These are phyloP conservation scores for Caradrina clavipalpis DNA, from an alignment of 2,888 invertebrate genomes.

Conservation along the genomic window DNA sequence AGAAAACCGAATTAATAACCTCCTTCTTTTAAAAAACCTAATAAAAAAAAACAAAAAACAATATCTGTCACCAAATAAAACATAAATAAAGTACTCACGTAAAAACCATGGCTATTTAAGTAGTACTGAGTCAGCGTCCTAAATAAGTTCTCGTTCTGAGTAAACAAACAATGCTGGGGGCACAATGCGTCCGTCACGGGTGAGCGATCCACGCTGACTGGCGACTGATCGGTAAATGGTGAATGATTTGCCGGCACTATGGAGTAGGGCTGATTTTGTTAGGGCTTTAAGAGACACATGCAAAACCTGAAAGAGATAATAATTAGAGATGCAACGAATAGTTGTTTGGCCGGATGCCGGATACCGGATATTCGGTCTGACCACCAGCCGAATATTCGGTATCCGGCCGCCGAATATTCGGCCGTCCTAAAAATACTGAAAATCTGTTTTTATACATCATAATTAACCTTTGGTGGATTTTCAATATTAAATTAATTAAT, in stretches of 20 bases:
- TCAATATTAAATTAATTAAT: too few species aligned
- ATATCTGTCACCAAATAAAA: neutral
- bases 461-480: too few species aligned
- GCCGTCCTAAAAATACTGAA: too few species aligned
- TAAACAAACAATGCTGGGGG: conserved; percentile 66
- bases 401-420: too few species aligned
- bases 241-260: conserved; percentile 14
- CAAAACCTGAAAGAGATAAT: too few species aligned
- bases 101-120: conserved; percentile 79
- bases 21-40: too few species aligned
- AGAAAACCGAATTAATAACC: too few species aligned
- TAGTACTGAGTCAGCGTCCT: conserved; percentile 64
- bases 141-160: conserved; percentile 58
- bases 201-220: conserved; percentile 74
- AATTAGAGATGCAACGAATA: too few species aligned
- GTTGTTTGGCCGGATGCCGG: too few species aligned
- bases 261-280: conserved; percentile 2
- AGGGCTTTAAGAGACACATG: neutral
- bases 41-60: neutral
- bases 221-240: conserved; percentile 12
- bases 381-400: too few species aligned
- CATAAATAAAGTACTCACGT: conserved; percentile 72
- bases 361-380: too few species aligned
- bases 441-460: too few species aligned
- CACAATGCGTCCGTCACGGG: conserved; percentile 69